Evolutionary conservation across 2,113 vertebrate genomes (phyloP), one percentile per base, ranked within the genome.

Genomic region (Serinus canaria): DNA sequence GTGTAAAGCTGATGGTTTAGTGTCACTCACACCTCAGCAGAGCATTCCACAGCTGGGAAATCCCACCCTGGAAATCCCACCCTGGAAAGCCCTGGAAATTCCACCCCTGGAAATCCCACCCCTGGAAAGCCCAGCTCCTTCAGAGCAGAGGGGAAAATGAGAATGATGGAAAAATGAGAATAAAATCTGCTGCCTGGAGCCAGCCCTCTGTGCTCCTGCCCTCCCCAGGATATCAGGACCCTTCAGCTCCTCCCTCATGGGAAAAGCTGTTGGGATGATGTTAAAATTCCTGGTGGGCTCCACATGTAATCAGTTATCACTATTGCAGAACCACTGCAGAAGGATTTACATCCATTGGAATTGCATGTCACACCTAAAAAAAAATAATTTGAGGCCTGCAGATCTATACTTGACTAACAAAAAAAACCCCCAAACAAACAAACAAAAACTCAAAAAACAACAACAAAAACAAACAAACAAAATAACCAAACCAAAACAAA

Each of bases 221-320:
- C 33, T 27, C 56, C 1, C 16, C 35, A 18, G 58, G 23, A 25
- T 7, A 2, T 11, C 1, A 0, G 10, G 43, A 39, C 43, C 63
- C 76, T 58, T 52, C 63, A 14, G 64, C 49, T 73, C 28, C 23
- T 52, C 47, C 60, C 33, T 95, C 15, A 3, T 0, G 3, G 66
- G 30, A 68, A 35, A 24, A 5, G 16, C 56, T 69, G 70, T 15
- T 31, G 63, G 35, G 10, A 2, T 14, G 55, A 4, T 30, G 39
- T 25, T 55, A 28, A 9, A 25, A 23, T 8, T 21, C 74, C 7
- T 8, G 33, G 5, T 46, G 75, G 75, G 46, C 28, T 69, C 31
- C 18, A 4, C 21, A 3, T 4, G 3, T 17, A 1, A 13, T 12
- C 47, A 22, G 17, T 37, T 31, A 20, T 17, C 5, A 2, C 41